Evolutionary conservation across 2,797 vertebrate species (phyloP), one percentile per base, ranked within the genome.

Genomic region (Cirrhinus molitorella): DNA sequence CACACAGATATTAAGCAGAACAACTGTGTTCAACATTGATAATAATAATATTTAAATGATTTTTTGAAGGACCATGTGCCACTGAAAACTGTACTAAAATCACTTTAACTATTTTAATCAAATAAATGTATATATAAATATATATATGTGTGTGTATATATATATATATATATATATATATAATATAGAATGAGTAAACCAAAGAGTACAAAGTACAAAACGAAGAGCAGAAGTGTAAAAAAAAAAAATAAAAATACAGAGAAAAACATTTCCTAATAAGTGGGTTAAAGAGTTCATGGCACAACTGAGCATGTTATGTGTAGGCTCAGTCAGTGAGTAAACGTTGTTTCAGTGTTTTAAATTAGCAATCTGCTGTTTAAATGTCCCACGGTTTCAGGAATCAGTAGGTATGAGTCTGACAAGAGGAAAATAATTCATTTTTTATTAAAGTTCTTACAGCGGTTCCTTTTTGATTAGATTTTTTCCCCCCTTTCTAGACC

Each of bases 231-330:
- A 77, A 77, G 57, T 63, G 17, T 47, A 51, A 37, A 79, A 34
- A 66, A 37, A 79, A 5, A 10, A 19, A n/a, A 61, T 11, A 16
- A 8, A 10, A 43, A 43, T 40, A 8, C 8, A 43, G 40, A 43
- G 40, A 8, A 40, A 43, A 65, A 16, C n/a, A 40, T 34, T 34
- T 43, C 66, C 80, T 45, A 31, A 19, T 75, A 49, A 66, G 71
- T 53, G 47, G 57, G 68, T 37, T 73, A 65, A 51, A 63, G 1
- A 19, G 57, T 81, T 73, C 43, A 63, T 73, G 53, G 53, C 53
- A 61, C 25, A 71, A 80, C 34, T 70, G 53, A 61, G 57, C 40
- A 11, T 37, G 31, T 80, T 12, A 49, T 72, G 68, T 81, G 57
- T 51, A 28, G 59, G 43, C n/a, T 55, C 31, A 40, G 59, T 65